Base-by-base conservation (phyloP, 2,797 vertebrate species). In the Sebastiscus albofasciatus region DNA sequence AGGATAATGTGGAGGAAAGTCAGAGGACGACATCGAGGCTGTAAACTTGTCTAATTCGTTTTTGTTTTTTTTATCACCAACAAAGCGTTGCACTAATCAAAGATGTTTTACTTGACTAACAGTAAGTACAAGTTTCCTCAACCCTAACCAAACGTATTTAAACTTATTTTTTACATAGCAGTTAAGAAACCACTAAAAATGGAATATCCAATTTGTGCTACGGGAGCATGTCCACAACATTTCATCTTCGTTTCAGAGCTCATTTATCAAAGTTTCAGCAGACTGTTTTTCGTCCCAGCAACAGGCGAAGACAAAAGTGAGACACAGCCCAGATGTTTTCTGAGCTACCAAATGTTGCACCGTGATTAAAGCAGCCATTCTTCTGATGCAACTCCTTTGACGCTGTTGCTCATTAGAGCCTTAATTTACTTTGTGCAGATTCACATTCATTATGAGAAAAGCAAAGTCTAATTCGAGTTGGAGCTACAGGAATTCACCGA, bases 401-500 rank as follows among this genome's bases (percentile, higher is more conserved):
- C 13, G 6, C 6, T n/a, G 54, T 24, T 59, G 65, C 75, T 86
- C 69, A 72, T 64, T 56, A 77, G 4, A 42, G n/a, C 10, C 49
- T 59, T 42, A 60, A 67, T 72, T 58, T 74, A 61, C 62, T 67
- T 59, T 46, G n/a, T 3, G 4, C 34, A 46, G 46, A 22, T 60
- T 84, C 49, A 60, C 54, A 78, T 66, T 76, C 29, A 70, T 82
- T 39, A 72, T 20, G 14, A 4, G 24, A 33, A 49, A 13, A 71
- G 56, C 22, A 46, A 52, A 70, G 61, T 64, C n/a, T 34, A n/a
- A 56, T 68, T 58, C 10, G 22, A 29, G 36, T 58, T 13, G n/a
- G 29, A 52, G 67, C 33, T 7, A 20, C 20, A 16, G 56, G 12
- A 62, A 67, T 12, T 29, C 6, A 52, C 14, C 4, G 10, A 69